Conservation (phyloP, 2,113 vertebrate species). For the Ailurus styani region DNA sequence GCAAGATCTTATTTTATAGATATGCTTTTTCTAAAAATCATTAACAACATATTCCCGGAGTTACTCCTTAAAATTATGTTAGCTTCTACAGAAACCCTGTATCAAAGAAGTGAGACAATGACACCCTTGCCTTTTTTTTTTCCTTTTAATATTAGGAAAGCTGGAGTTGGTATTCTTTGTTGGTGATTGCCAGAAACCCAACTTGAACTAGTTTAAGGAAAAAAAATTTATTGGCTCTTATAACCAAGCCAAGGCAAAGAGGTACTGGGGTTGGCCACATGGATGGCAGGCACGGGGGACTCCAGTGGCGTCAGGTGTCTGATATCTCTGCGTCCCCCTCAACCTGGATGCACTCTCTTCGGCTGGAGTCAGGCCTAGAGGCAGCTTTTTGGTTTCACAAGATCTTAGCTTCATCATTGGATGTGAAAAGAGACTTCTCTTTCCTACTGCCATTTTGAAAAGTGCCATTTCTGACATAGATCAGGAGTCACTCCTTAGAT, state of each 20-base stretch:
- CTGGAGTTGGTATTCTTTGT: background rate
- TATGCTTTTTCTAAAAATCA: background rate
- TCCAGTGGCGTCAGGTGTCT: fast-evolving
- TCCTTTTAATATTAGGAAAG: background rate
- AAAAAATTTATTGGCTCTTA: background rate
- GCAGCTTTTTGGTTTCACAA: fast-evolving
- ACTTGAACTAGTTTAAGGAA: background rate
- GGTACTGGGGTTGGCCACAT: background rate
- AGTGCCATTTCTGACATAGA: background rate
- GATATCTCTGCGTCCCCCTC: background rate
- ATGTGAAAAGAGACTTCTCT: background rate
- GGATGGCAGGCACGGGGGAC: background rate
- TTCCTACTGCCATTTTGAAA: background rate
- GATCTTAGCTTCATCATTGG: background rate
- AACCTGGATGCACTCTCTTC: no score
- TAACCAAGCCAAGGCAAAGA: background rate
- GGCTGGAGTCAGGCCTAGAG: background rate
- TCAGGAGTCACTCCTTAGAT: background rate
- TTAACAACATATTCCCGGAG: background rate
- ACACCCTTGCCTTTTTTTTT: fast-evolving
- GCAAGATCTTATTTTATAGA: background rate
- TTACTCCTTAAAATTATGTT: background rate
- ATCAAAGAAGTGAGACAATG: background rate
- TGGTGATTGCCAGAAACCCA: background rate
- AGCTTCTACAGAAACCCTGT: background rate